phyloP scores from a whole-genome alignment of 1,140 invertebrate genomes.

The Macrosteles quadrilineatus region DNA sequence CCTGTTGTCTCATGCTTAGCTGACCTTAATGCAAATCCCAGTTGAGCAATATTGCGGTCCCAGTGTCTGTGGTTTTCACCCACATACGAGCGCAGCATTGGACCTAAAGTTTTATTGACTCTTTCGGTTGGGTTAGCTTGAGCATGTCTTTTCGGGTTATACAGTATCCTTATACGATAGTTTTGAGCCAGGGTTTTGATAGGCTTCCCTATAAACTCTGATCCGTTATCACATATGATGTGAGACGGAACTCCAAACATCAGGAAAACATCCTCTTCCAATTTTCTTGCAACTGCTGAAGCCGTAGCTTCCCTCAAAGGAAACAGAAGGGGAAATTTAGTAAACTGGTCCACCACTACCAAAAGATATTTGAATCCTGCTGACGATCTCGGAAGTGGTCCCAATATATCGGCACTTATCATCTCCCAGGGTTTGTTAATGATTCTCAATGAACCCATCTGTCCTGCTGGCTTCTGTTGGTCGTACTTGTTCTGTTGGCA shows the following conservation, averaged over 20 bases:
- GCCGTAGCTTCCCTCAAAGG: neutral
- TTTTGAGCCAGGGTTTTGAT: neutral
- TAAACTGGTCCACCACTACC: neutral
- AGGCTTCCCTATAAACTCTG: neutral
- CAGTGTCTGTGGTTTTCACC: neutral
- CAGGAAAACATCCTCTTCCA: neutral
- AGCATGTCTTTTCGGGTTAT: neutral
- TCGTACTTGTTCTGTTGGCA: neutral
- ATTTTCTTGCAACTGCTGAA: neutral
- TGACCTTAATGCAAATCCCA: neutral
- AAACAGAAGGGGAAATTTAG: neutral
- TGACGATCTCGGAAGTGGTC: neutral
- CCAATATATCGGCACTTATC: neutral
- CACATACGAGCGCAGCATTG: neutral
- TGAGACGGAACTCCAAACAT: neutral
- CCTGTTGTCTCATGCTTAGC: neutral
- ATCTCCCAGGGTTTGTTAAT: neutral
- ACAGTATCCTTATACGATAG: neutral
- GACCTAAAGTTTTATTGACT: neutral
- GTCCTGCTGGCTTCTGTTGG: neutral
- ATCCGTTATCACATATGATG: neutral
- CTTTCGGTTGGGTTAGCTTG: neutral
- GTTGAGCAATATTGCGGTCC: neutral
- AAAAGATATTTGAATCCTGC: neutral
- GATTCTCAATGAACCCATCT: neutral